Base-by-base conservation (phyloP, 2,888 invertebrate species). In the Frankliniella intonsa region DNA sequence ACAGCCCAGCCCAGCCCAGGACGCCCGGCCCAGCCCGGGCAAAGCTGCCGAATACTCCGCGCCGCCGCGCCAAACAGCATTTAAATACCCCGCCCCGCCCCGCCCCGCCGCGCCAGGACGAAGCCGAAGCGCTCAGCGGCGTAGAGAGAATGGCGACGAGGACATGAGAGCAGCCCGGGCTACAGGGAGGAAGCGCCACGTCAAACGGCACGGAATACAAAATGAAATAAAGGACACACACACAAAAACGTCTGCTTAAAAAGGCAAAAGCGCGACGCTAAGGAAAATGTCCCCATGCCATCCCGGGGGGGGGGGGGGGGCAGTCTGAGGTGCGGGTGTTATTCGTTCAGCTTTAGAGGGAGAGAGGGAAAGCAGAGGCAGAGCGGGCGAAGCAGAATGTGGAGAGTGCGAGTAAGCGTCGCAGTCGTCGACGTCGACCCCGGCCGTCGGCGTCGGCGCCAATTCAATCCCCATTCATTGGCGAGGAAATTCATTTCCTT, bases 401-500 rank as follows among this genome's bases (percentile, higher is more conserved):
- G 38, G 5, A 22, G n/a, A 69, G 69, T 69, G 69, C n/a, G 22
- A 38, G 5, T 38, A 38, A 38, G 38, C 69, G 69, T 7, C 69
- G 69, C 8, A 12, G 25, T 25, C 25, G 69, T 10, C 11, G 22
- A 9, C 25, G 25, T 22, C 69, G 22, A 22, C n/a, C 19, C 62
- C 19, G 65, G 65, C 65, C 69, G n/a, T n/a, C 11, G 69, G 22
- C 69, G 22, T 14, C 22, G 22, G 62, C 62, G 62, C 69, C 69
- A 69, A 69, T 76, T 25, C 69, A 76, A 76, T 25, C 69, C 25
- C 25, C 69, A 76, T 76, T 76, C 69, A 76, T 76, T 76, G 69
- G 69, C 69, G 69, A 8, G 25, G 69, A 25, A 76, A 76, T 25
- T 76, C 69, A 76, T 76, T 76, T 25, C 69, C 69, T 25, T 22